Percentiles rank a stretch among this genome's conserved stretches.
These are phyloP conservation scores for Melieria picta DNA, from an alignment of 2,888 invertebrate genomes.

Conservation along the genomic window DNA sequence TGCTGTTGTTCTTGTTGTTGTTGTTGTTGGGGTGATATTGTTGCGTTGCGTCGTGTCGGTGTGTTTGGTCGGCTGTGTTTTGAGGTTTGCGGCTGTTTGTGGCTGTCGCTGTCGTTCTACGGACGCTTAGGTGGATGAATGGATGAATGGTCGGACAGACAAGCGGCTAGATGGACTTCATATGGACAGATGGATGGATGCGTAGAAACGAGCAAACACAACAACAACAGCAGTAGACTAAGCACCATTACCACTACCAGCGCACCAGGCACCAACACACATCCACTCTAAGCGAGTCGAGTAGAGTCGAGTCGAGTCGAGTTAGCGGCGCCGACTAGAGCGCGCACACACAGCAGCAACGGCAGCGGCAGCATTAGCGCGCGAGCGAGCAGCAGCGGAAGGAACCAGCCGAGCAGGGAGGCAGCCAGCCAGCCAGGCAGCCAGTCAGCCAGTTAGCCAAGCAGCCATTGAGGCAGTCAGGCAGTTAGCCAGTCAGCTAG, in stretches of 20 bases:
- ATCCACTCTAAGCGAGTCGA: not conserved
- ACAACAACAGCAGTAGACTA: conserved; percentile 14
- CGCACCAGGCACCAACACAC: conserved; percentile 28
- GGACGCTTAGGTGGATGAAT: too few species aligned
- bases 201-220: not conserved
- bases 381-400: conserved; percentile 29
- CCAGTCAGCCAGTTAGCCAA: not conserved
- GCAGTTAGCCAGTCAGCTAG: not conserved
- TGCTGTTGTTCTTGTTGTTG: too few species aligned
- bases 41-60: too few species aligned
- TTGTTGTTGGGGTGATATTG: too few species aligned
- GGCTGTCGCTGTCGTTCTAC: too few species aligned
- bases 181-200: too few species aligned
- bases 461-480: conserved; percentile 10
- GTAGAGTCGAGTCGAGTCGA: too few species aligned
- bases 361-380: conserved; percentile 34
- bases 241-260: conserved; percentile 13
- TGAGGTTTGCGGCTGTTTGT: too few species aligned
- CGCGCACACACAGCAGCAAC: conserved; percentile 36
- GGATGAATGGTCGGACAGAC: too few species aligned
- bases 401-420: conserved; percentile 13
- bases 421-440: conserved; percentile 10
- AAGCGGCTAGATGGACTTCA: too few species aligned
- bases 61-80: too few species aligned
- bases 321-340: conserved; percentile 13